These are phyloP conservation scores for Unio pictorum DNA, from an alignment of 2,888 invertebrate genomes.

Conservation along the genomic window DNA sequence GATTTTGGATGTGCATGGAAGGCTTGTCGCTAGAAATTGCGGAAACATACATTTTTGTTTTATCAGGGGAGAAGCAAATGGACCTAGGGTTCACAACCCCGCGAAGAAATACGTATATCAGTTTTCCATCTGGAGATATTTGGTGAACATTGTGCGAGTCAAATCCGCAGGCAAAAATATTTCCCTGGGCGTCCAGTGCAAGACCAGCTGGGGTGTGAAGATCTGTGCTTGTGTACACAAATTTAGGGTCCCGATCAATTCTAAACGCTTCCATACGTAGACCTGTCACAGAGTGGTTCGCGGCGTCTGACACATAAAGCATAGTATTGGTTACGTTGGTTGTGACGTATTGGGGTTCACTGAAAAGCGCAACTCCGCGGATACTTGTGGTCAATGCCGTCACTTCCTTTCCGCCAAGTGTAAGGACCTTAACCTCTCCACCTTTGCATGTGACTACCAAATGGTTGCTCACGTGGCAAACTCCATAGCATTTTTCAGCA, in stretches of 20 bases:
- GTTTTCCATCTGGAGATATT: slow-evolving; percentile 18
- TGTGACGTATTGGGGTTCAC: slow-evolving; percentile 31
- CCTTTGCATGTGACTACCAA: slow-evolving; percentile 34
- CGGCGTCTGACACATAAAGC: slow-evolving; percentile 31
- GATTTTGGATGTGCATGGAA: too few species aligned
- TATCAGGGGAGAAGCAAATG: too few species aligned
- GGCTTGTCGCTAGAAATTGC: too few species aligned
- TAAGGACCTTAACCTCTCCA: slow-evolving; percentile 31
- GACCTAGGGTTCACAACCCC: slow-evolving; percentile 26
- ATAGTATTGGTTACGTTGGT: slow-evolving; percentile 29
- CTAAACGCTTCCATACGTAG: slow-evolving; percentile 22
- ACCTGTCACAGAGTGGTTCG: slow-evolving; percentile 25
- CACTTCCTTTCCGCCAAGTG: slow-evolving; percentile 31
- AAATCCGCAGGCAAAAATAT: slow-evolving; percentile 32
- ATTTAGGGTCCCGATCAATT: slow-evolving; percentile 26
- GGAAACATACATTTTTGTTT: too few species aligned
- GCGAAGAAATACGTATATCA: slow-evolving; percentile 18
- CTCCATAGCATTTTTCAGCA: slow-evolving; percentile 28
- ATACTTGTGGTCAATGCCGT: slow-evolving; percentile 28
- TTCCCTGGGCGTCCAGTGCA: slow-evolving; percentile 23
- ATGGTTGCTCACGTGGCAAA: slow-evolving; percentile 26
- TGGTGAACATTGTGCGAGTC: slow-evolving; percentile 31
- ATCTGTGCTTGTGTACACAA: slow-evolving; percentile 30
- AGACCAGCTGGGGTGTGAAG: slow-evolving; percentile 32
- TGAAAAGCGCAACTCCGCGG: slow-evolving; percentile 25